Conservation (phyloP, 2,797 vertebrate genomes). For the Nyctibius grandis region DNA sequence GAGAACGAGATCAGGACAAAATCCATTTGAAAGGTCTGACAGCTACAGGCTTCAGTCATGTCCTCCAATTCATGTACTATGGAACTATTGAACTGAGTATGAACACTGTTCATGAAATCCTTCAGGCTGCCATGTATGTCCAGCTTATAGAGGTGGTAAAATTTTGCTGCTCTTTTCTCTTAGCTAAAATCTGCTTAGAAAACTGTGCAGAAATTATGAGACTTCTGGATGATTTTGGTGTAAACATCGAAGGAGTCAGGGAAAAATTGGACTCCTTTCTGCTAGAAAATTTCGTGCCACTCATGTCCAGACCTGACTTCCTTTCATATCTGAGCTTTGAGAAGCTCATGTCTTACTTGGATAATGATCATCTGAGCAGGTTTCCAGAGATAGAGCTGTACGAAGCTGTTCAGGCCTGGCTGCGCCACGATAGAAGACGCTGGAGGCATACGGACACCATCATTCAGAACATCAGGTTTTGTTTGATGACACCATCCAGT, state of each 20-base stretch:
- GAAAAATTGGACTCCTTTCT: conserved; percentile 96
- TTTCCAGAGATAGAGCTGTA: conserved; percentile 98
- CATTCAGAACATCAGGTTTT: conserved; percentile 98
- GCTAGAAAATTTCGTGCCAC: conserved; percentile 96
- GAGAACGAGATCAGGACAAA: conserved; percentile 98
- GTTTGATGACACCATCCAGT: conserved; percentile 97
- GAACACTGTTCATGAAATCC: conserved; percentile 96
- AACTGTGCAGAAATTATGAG: conserved; percentile 99
- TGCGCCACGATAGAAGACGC: conserved; percentile 95
- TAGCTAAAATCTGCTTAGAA: conserved; percentile 98
- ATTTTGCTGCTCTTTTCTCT: conserved; percentile 98
- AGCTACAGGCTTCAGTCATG: conserved; percentile 95
- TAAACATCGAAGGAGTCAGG: conserved; percentile 96
- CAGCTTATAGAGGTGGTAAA: conserved; percentile 98
- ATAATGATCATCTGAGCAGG: conserved; percentile 93
- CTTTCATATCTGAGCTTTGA: conserved; percentile 97
- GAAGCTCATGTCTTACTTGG: conserved; percentile 94
- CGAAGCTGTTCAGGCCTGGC: conserved; percentile 96
- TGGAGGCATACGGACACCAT: conserved; percentile 98
- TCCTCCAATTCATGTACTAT: conserved; percentile 99
- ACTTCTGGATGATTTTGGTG: conserved; percentile 97
- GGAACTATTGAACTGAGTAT: conserved; percentile 99
- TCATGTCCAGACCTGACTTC: conserved; percentile 97
- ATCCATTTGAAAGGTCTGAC: conserved; percentile 99
- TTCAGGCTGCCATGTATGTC: conserved; percentile 99